Evolutionary conservation across 2,113 vertebrate species (phyloP), one percentile per base, ranked within the genome.

Genomic region (Gymnobelideus leadbeateri): DNA sequence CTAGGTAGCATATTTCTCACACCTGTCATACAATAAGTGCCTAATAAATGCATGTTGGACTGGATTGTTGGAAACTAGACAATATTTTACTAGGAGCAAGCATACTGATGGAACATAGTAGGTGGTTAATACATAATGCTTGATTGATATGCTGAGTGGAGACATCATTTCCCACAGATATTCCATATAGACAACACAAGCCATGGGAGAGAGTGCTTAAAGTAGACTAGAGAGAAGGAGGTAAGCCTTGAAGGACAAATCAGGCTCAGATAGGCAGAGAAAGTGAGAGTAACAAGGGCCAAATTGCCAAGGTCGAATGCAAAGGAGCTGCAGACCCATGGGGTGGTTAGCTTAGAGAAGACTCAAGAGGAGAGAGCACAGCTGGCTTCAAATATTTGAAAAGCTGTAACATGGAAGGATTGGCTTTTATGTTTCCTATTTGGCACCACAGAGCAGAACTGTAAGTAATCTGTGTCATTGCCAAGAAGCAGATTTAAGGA

Each of bases 51-150:
- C 68, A n/a, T n/a, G 31, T 77, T 77, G 14, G 37, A 77, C 19
- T n/a, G n/a, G n/a, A 21, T 84, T 43, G 19, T 84, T 84, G n/a
- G 19, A 21, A 84, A 84, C 6, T n/a, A 84, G 68, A 77, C 2
- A 19, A 77, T 23, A 9, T 53, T 61, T 89, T 91, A 51, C 95
- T 24, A 53, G 61, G 91, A 25, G 92, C 52, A 53, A 95, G 8
- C 37, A 94, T 6, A 37, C 91, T 93, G 89, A 50, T 49, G 47
- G 47, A 52, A 93, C 23, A 93, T 4, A 96, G 54, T 23, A 93
- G 16, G 31, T 84, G 68, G n/a, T 84, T 43, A 21, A 23, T 43
- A 84, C 21, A 24, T 54, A 84, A 43, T 23, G n/a, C n/a, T 43
- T 84, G 68, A 84, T 84, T 21, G 19, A 84, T 84, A 23, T 43